Base-by-base conservation (phyloP, 2,113 vertebrate genomes). In the Fulmarus glacialis region DNA sequence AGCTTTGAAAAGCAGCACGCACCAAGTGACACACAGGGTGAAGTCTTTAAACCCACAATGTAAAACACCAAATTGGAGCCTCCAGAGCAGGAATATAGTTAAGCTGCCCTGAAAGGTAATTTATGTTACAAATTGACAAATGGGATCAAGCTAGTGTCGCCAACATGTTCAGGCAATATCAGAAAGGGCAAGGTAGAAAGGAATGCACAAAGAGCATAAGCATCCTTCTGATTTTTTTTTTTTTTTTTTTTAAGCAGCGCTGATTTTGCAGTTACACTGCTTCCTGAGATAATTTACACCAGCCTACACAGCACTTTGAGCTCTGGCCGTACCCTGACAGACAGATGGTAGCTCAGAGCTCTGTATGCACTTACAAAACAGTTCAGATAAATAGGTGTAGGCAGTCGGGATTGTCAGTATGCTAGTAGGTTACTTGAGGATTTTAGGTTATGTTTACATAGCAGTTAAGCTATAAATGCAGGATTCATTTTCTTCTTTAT, bases 251-350 rank as follows among this genome's bases (percentile, higher is more conserved):
- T 14, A 63, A 34, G n/a, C 53, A 48, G 58, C 4, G 3, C 53
- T 95, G 85, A 70, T 94, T 92, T 94, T 95, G 80, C 50, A 74
- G 62, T 87, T 77, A 30, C 53, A 48, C 29, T 78, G 18, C 59
- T 92, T 97, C 77, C 86, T 91, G 72, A 50, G 64, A 78, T 83
- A 53, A 84, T 94, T 87, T 91, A 70, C 79, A 83, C 36, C 30
- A 73, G 67, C 55, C 78, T 95, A 87, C 81, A 93, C 52, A 89
- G 77, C 80, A 74, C 50, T 94, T 84, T 29, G 38, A 63, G 68
- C 68, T 78, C 72, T 63, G 83, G 29, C n/a, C n/a, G 0, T 87
- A 78, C 63, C 26, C 68, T 95, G 59, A 63, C 12, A 77, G 83
- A 34, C 36, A 89, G 72, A 82, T 67, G 72, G 63, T 50, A 59